Conservation (phyloP, 2,888 invertebrate genomes). For the Aricia artaxerxes region DNA sequence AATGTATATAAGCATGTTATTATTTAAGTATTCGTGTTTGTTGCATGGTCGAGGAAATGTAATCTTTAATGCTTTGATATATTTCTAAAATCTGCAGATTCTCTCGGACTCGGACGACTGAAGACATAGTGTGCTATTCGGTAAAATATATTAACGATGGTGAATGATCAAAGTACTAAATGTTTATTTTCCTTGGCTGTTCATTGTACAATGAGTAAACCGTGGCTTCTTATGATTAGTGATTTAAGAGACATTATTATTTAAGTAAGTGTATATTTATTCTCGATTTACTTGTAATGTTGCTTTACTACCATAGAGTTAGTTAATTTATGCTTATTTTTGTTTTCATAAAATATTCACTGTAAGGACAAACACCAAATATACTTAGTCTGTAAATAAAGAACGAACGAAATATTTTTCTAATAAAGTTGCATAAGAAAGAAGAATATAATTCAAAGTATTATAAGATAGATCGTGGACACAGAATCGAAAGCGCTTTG, state of each 20-base stretch:
- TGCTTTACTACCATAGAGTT: not conserved
- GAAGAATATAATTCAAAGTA: not conserved
- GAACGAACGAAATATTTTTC: not conserved
- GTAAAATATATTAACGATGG: not conserved
- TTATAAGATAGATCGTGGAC: not conserved
- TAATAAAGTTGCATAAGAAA: not conserved
- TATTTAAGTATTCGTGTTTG: not conserved
- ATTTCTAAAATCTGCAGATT: not conserved
- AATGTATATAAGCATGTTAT: not conserved
- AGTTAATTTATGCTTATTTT: not conserved
- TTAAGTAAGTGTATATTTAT: slow-evolving; percentile 4
- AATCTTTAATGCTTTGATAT: not conserved
- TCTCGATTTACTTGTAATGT: not conserved
- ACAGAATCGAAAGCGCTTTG: not conserved
- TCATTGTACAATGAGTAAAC: slow-evolving; percentile 8
- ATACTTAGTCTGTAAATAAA: slow-evolving; percentile 15
- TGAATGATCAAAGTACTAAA: not conserved
- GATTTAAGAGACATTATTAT: not conserved
- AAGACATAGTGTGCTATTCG: not conserved
- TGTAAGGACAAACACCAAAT: slow-evolving; percentile 31
- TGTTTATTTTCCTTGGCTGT: not conserved
- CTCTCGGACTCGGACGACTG: not conserved
- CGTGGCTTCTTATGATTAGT: slow-evolving; percentile 22
- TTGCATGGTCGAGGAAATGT: not conserved
- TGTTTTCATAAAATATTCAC: slow-evolving; percentile 23